Conservation (phyloP, 2,113 vertebrate species). For the Gymnocephalus cernua region DNA sequence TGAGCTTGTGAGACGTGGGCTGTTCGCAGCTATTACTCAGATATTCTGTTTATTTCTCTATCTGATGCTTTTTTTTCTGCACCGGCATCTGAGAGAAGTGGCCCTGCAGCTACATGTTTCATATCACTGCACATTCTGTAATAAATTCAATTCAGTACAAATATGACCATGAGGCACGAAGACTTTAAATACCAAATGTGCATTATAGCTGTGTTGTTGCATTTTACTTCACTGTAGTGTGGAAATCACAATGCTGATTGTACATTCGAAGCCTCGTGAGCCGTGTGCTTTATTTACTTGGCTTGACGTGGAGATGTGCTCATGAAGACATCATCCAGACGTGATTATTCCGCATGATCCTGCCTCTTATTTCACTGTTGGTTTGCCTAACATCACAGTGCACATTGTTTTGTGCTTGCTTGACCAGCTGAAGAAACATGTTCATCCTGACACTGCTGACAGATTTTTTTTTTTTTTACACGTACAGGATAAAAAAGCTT, state of each 20-base stretch:
- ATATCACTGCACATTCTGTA: constrained; percentile 84
- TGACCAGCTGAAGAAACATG: constrained; percentile 41
- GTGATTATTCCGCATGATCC: constrained; percentile 72
- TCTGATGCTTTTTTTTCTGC: constrained; percentile 77
- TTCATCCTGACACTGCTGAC: neutral
- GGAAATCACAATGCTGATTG: constrained; percentile 50
- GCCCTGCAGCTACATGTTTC: constrained; percentile 85
- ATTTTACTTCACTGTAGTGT: constrained; percentile 48
- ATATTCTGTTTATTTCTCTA: constrained; percentile 79
- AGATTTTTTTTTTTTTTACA: neutral
- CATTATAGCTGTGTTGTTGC: constrained; percentile 71
- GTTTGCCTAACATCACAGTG: constrained; percentile 48
- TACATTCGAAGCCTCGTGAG: constrained; percentile 57
- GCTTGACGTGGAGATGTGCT: constrained; percentile 58
- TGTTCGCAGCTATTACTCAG: constrained; percentile 68
- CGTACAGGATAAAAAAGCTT: constrained; percentile 36
- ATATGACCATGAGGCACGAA: constrained; percentile 83
- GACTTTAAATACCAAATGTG: constrained; percentile 84
- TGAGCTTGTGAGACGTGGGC: constrained; percentile 61
- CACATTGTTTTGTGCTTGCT: constrained; percentile 22
- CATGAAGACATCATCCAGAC: constrained; percentile 73
- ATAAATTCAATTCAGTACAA: constrained; percentile 83
- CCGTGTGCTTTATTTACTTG: constrained; percentile 61
- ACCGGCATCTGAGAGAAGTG: constrained; percentile 68
- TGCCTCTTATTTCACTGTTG: constrained; percentile 40